phyloP scores from a whole-genome alignment of 2,888 invertebrate genomes.

The Morpho deidamia region DNA sequence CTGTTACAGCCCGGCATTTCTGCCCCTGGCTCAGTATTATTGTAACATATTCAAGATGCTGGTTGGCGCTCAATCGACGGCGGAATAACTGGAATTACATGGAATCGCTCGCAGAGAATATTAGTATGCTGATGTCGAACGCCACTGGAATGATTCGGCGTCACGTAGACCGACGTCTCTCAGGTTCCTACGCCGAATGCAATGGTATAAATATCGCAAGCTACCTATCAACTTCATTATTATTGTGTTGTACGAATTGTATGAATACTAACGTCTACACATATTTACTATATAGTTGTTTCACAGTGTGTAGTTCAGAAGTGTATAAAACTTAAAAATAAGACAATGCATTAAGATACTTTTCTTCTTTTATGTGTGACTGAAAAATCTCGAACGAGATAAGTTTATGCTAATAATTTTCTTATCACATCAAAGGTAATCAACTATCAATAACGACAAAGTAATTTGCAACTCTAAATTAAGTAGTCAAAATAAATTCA shows the following conservation, averaged over 20 bases:
- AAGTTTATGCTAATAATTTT: no score
- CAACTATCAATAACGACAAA: no score
- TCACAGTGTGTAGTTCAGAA: no score
- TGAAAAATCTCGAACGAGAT: no score
- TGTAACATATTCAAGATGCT: slow-evolving; percentile 70
- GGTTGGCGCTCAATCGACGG: slow-evolving; percentile 52
- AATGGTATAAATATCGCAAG: slow-evolving; percentile 55
- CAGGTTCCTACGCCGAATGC: slow-evolving; percentile 56
- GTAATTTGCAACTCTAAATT: no score
- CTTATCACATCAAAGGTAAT: no score
- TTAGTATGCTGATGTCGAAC: slow-evolving; percentile 69
- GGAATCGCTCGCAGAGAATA: slow-evolving; percentile 63
- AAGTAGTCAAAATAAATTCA: not conserved
- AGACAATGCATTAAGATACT: no score
- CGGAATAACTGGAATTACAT: slow-evolving; percentile 62
- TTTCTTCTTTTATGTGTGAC: no score
- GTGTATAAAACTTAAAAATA: no score
- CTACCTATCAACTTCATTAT: slow-evolving; percentile 25
- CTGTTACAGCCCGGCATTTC: slow-evolving; percentile 33
- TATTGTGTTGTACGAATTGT: not conserved
- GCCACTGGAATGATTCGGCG: slow-evolving; percentile 70
- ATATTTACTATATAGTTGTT: no score
- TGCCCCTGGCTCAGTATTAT: slow-evolving; percentile 34
- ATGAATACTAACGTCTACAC: not conserved
- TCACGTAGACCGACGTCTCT: slow-evolving; percentile 50